phyloP scores from a whole-genome alignment of 2,888 invertebrate genomes.

The Callosobruchus maculatus region DNA sequence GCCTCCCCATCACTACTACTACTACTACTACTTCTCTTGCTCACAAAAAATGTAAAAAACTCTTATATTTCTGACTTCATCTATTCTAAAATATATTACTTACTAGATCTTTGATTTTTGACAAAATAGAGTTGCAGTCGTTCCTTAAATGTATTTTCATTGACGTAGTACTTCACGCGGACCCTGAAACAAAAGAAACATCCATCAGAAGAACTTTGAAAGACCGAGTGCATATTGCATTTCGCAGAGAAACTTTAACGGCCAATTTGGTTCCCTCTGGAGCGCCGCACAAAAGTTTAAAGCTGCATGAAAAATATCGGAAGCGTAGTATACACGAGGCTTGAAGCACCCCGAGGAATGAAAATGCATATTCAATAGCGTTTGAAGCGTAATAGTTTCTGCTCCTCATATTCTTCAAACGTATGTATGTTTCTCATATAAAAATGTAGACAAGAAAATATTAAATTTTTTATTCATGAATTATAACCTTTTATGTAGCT shows the following conservation, averaged over 20 bases:
- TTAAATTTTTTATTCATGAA: too few species aligned
- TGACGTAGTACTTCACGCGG: conserved; percentile 98
- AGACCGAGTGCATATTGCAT: background rate
- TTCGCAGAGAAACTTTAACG: background rate
- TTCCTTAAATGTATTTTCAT: conserved; percentile 98
- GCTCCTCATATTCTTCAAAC: too few species aligned
- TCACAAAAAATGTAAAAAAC: too few species aligned
- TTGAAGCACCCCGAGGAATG: background rate
- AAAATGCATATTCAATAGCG: background rate
- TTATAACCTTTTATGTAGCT: too few species aligned
- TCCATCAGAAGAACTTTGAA: background rate
- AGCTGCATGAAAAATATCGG: background rate
- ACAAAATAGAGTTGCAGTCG: conserved; percentile 98
- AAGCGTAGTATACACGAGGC: background rate
- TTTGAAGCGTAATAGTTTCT: too few species aligned
- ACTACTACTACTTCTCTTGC: too few species aligned
- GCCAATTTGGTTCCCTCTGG: background rate
- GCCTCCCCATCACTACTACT: too few species aligned
- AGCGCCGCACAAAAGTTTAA: background rate
- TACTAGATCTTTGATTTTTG: conserved; percentile 98
- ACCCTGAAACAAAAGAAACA: conserved; percentile 73
- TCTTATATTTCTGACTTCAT: too few species aligned
- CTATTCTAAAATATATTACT: conserved; percentile 56
- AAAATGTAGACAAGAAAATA: too few species aligned
- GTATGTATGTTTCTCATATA: too few species aligned